Evolutionary conservation across 2,888 invertebrate species (phyloP), one percentile per base, ranked within the genome.

Genomic region (Callyntrura sp.): DNA sequence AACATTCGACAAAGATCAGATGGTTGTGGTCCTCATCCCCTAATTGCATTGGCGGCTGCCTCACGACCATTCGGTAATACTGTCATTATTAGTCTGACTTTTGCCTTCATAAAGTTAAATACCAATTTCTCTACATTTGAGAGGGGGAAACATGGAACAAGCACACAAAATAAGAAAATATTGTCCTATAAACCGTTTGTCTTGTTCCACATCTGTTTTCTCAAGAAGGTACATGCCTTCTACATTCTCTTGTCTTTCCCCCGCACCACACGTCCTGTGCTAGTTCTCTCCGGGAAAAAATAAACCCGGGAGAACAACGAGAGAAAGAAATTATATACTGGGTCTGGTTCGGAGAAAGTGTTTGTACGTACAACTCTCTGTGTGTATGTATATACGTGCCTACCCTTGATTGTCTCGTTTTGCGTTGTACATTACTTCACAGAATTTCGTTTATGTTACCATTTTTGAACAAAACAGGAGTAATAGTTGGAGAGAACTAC

Each of bases 41-140:
- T 93, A 91, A 93, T 93, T 93, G 92, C 93, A 60, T 90, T 93
- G 79, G 93, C 93, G 85, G 92, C 92, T 85, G 93, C 92, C 65
- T 92, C 92, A 90, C 92, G 93, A 92, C 81, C 87, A 11, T 83
- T 83, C 25, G 88, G 88, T 88, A 88, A 89, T 76, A 84, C 79
- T 79, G 78, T 85, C 85, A 85, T 85, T 85, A 85, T 85, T 85
- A 78, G 76, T 62, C 85, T 78, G 78, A 85, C 85, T 20, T 85
- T 79, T 65, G 51, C 35, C 35, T 35, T 35, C 35, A 2, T 35
- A 6, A 35, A 35, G 35, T 35, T 35, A 35, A 35, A 35, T 35
- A 35, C 35, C 3, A 35, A 35, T 35, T 35, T 35, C 35, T 35
- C 2, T 35, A 35, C 35, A 35, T 35, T 4, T 35, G 6, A 2